These are phyloP conservation scores for Dryococelus australis DNA, from an alignment of 2,888 invertebrate genomes.

Conservation along the genomic window DNA sequence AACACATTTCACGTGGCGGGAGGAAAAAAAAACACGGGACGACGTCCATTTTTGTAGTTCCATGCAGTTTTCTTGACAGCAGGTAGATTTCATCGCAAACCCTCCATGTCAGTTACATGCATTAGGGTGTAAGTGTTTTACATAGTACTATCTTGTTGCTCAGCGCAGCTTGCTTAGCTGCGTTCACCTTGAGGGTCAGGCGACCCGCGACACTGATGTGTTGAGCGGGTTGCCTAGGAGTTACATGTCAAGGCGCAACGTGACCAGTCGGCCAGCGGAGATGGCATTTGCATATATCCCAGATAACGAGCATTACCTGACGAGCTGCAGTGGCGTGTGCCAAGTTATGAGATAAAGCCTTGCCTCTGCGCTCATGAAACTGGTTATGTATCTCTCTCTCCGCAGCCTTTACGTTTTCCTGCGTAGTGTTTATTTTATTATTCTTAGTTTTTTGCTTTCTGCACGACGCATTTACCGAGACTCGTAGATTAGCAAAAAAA, in stretches of 20 bases:
- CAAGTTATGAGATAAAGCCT: background rate
- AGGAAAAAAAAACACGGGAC: no score
- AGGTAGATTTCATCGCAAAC: no score
- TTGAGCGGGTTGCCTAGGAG: background rate
- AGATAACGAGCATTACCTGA: background rate
- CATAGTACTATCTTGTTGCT: background rate
- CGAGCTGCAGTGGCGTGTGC: background rate
- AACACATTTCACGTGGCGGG: no score
- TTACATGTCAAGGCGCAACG: background rate
- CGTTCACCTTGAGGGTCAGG: background rate
- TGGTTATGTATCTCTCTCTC: background rate
- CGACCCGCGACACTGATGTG: background rate
- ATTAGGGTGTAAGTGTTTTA: no score
- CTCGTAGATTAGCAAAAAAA: no score
- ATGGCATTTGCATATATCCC: background rate
- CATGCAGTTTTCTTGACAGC: no score
- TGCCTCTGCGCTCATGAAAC: background rate
- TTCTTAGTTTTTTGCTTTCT: background rate
- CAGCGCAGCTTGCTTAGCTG: background rate
- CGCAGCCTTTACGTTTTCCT: no score
- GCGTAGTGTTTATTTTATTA: background rate
- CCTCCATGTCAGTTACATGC: no score
- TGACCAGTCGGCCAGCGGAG: background rate
- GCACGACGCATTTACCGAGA: background rate
- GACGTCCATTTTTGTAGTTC: no score